These are phyloP conservation scores for Mus pahari DNA, from an alignment of 2,113 vertebrate species.

Conservation along the genomic window DNA sequence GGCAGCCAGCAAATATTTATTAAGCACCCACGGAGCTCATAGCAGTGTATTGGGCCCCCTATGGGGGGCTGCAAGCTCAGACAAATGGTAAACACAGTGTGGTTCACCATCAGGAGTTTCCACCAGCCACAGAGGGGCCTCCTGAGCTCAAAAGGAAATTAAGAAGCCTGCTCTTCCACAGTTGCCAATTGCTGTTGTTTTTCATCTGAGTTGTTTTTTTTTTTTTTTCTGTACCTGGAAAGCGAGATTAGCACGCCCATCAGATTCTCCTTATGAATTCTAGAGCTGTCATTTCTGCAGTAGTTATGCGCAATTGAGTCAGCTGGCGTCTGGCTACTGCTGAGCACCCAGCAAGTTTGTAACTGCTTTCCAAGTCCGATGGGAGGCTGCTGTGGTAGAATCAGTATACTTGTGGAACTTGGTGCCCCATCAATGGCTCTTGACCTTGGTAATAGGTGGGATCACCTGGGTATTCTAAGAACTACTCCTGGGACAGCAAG, in stretches of 20 bases:
- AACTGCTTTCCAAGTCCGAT: background rate
- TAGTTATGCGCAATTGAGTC: background rate
- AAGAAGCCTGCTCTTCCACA: conserved; percentile 16
- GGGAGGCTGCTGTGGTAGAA: rapidly evolving
- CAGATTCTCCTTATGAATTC: background rate
- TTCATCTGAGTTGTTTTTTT: conserved; percentile 49
- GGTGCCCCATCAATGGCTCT: background rate
- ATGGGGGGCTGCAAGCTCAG: conserved; percentile 21
- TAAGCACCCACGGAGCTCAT: conserved; percentile 41
- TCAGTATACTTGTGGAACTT: background rate
- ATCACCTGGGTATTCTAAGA: background rate
- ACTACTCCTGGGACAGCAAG: background rate
- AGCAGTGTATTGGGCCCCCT: background rate
- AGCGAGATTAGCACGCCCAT: background rate
- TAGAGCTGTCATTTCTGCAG: background rate
- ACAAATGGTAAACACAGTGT: background rate
- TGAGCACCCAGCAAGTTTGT: background rate
- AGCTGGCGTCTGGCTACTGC: background rate
- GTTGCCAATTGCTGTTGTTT: background rate
- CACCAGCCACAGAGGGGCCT: background rate
- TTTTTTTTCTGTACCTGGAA: conserved; percentile 45
- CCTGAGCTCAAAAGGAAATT: background rate
- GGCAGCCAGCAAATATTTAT: conserved; percentile 47
- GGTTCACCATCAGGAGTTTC: conserved; percentile 24
- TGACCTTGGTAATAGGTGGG: background rate